Evolutionary conservation across 2,797 vertebrate genomes (phyloP).

Genomic region (Thunnus albacares): DNA sequence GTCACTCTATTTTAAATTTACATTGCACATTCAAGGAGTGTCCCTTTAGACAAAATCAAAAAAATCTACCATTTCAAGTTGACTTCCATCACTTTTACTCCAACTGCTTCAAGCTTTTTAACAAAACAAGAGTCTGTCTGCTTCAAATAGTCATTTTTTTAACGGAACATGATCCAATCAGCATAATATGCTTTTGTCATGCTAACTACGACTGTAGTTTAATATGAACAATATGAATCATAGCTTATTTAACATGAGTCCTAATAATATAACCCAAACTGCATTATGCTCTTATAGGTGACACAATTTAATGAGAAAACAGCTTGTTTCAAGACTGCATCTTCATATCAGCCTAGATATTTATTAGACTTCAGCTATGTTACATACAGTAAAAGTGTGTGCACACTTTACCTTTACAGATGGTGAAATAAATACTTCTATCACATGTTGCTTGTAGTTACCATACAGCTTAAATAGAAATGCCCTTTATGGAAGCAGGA

Average conservation of each 20-base stretch:
- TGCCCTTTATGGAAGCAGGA: slow-evolving; percentile 5
- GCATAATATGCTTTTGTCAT: not conserved
- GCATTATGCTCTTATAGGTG: not conserved
- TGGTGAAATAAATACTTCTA: not conserved
- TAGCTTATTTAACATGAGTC: slow-evolving; percentile 11
- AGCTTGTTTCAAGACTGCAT: not conserved
- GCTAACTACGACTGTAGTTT: slow-evolving; percentile 5
- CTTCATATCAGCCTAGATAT: not conserved
- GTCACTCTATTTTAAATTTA: not conserved
- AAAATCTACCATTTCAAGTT: too few relatives aligned
- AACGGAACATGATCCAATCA: slow-evolving; percentile 20
- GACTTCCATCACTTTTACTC: not conserved
- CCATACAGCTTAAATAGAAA: not conserved
- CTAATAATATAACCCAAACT: not conserved
- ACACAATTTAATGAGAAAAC: not conserved
- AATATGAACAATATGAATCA: slow-evolving; percentile 14
- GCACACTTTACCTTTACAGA: slow-evolving; percentile 8
- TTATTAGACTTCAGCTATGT: not conserved
- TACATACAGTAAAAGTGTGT: not conserved
- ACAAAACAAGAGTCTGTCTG: not conserved
- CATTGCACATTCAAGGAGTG: not conserved
- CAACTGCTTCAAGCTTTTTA: not conserved
- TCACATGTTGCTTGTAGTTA: not conserved
- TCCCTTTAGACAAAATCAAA: too few relatives aligned
- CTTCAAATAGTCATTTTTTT: slow-evolving; percentile 19